A percentile compares a stretch with the other conserved stretches of the same genome.
Evolutionary conservation across 2,113 vertebrate genomes (phyloP).

Genomic region (Sander vitreus): DNA sequence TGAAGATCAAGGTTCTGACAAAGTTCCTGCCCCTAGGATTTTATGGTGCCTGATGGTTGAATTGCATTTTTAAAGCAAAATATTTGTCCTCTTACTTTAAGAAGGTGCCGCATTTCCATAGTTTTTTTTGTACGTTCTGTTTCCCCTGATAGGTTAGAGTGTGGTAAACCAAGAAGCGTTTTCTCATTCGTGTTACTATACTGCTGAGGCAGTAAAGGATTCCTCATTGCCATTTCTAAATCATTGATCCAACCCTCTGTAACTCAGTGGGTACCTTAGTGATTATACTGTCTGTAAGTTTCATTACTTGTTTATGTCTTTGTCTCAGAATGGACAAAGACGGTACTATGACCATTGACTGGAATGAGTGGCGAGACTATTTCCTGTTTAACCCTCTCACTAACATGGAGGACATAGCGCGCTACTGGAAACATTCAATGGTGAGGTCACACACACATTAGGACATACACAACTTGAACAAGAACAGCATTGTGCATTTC

Average conservation of each 20-base stretch:
- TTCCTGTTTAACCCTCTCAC: conserved; percentile 91
- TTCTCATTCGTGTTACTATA: neutral
- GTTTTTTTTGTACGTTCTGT: conserved; percentile 1
- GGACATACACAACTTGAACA: neutral
- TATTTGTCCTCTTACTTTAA: neutral
- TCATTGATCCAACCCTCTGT: neutral
- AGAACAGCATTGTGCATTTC: neutral
- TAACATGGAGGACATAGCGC: conserved; percentile 90
- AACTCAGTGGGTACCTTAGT: neutral
- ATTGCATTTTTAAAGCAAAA: neutral
- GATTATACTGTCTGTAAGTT: neutral
- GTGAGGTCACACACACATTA: conserved; percentile 73
- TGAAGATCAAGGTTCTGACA: neutral
- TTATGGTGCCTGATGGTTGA: neutral
- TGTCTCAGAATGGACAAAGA: conserved; percentile 89
- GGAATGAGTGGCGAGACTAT: conserved; percentile 93
- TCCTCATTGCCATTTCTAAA: neutral
- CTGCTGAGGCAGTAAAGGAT: neutral
- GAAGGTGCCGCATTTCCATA: neutral
- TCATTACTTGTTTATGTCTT: conserved; percentile 17
- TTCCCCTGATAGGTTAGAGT: neutral
- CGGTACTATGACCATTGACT: conserved; percentile 92
- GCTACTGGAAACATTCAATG: conserved; percentile 91
- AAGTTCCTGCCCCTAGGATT: neutral
- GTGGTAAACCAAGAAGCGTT: neutral